These are phyloP conservation scores for Nymphalis urticae DNA, from an alignment of 2,888 invertebrate species.

Conservation along the genomic window DNA sequence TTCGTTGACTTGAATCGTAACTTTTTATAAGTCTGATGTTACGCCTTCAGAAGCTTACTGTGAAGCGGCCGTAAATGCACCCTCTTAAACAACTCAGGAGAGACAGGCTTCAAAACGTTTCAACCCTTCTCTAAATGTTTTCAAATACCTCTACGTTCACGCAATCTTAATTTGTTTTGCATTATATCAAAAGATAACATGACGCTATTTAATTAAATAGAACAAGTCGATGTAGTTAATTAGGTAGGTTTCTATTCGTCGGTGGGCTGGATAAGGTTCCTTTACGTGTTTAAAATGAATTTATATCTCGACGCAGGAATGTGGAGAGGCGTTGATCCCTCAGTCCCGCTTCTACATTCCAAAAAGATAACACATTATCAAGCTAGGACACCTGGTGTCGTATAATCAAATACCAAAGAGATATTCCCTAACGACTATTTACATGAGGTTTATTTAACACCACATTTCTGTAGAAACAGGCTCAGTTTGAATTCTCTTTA, in stretches of 20 bases:
- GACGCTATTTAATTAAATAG: conserved; percentile 38
- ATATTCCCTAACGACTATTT: conserved; percentile 61
- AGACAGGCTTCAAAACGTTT: conserved; percentile 33
- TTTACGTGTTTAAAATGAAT: conserved; percentile 43
- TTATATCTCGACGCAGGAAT: conserved; percentile 54
- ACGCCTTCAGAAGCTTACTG: conserved; percentile 4
- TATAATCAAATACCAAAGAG: conserved; percentile 51
- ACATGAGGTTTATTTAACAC: conserved; percentile 41
- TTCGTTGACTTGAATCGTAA: no score
- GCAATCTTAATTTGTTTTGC: conserved; percentile 37
- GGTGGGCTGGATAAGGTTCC: conserved; percentile 30
- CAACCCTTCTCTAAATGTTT: conserved; percentile 27
- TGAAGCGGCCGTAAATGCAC: conserved; percentile 20
- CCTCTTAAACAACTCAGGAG: conserved; percentile 25
- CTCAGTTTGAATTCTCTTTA: conserved; percentile 17
- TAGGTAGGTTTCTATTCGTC: conserved; percentile 27
- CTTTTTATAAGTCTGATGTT: conserved; percentile 1
- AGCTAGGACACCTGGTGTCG: conserved; percentile 36
- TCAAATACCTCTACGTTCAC: conserved; percentile 34
- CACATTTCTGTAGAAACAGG: conserved; percentile 26
- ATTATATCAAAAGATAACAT: conserved; percentile 30
- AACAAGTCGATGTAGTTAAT: conserved; percentile 32
- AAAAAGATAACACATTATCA: conserved; percentile 51
- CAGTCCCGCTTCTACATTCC: conserved; percentile 51
- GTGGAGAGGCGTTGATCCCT: conserved; percentile 49